Evolutionary conservation across 2,797 vertebrate species (phyloP), one percentile per base, ranked within the genome.

Genomic region (Pitangus sulphuratus): DNA sequence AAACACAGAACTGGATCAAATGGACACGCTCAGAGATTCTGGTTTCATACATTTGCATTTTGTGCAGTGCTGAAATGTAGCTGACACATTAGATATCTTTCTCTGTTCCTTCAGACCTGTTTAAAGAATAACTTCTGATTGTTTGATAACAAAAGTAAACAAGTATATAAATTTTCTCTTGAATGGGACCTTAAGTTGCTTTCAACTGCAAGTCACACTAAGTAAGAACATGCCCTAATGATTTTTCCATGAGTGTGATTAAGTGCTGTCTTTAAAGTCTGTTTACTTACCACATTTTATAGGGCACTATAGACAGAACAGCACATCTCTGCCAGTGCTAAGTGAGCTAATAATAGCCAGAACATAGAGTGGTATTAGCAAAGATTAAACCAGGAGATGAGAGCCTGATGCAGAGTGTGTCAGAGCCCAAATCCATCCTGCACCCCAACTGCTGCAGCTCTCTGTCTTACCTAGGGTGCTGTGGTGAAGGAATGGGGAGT

Each of bases 181-280:
- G 30, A 84, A 77, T 16, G 26, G 37, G 35, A 42, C 42, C 20
- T 51, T 28, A 24, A 75, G 54, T 6, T 95, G 56, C 60, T 92
- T 62, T 64, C 89, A 74, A 24, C 69, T 79, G 13, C 35, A 22
- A 70, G 42, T 50, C 37, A 10, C 70, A 2, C 40, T 33, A 60
- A 0, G 0, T 17, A n/a, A n/a, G 76, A 86, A 86, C 50, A 3
- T 13, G 24, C 54, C 66, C 62, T 84, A 79, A 90, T 58, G 92
- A 92, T 92, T 97, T 93, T 90, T 17, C 89, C 80, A 30, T 74
- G 31, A 70, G 61, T 0, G 6, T 90, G 90, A 95, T 87, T 80
- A 92, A 94, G 53, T 2, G 24, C 50, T 82, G 81, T 8, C 94
- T 79, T 92, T 89, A 91, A 83, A 92, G 57, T 15, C 70, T 89